Base-by-base conservation (phyloP, 2,113 vertebrate species). In the Mesembrinibis cayennensis region DNA sequence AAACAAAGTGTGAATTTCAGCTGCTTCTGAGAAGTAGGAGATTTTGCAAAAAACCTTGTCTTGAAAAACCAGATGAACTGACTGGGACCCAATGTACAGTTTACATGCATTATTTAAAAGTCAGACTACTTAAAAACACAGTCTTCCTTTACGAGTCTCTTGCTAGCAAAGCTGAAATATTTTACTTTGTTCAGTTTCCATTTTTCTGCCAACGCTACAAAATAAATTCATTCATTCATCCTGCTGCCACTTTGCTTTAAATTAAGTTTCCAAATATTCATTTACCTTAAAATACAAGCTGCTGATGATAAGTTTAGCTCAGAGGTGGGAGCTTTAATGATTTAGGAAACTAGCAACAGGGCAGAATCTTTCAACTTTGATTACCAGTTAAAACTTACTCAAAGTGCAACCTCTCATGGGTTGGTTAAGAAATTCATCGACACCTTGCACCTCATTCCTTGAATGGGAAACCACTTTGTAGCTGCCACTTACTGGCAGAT, bases 251-350 rank as follows among this genome's bases (percentile, higher is more conserved):
- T 66, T 72, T 36, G 9, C 27, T 90, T 92, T 76, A 90, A 88
- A 89, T 67, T 77, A 89, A 56, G 16, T 63, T 89, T 92, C 84
- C 11, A 90, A 85, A 77, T 87, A 82, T 42, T 62, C 26, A 52
- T 79, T 90, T 85, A 91, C 82, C 26, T 50, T 74, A 73, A 97
- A 95, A 89, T 79, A 84, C 29, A 71, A 76, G 58, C 58, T 84
- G 82, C 34, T 72, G 50, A 10, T 66, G 30, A 25, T 74, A 65
- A 47, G 58, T 47, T 82, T 72, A 76, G 74, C 49, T 73, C 26
- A 4, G 19, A 90, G 56, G 49, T 92, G 70, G 19, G 44, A 63
- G 17, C 27, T 86, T 63, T 61, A 82, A 83, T 49, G 19, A 89
- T 91, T 87, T 78, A 42, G 67, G 63, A 91, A 89, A 83, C 25